phyloP scores from a whole-genome alignment of 1,140 invertebrate genomes.

The Hermetia illucens region DNA sequence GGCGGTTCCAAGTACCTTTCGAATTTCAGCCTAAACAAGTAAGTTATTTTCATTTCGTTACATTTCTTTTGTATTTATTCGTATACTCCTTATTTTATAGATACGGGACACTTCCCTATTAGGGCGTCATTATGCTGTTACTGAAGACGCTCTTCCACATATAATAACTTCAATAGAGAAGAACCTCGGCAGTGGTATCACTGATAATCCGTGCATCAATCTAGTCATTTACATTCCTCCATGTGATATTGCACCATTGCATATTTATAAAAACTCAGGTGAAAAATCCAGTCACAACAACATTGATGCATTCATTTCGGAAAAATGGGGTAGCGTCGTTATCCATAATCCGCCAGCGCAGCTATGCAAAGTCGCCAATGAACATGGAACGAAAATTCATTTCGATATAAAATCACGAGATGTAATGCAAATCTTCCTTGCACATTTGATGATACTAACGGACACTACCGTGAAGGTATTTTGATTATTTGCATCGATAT shows the following conservation, averaged over 20 bases:
- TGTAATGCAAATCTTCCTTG: constrained; percentile 62
- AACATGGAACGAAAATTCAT: constrained; percentile 19
- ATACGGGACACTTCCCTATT: constrained; percentile 33
- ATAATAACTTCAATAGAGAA: constrained; percentile 72
- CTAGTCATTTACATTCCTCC: constrained; percentile 69
- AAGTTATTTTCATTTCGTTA: constrained; percentile 6
- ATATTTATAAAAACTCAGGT: constrained; percentile 38
- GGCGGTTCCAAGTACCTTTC: constrained; percentile 69
- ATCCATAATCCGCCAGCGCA: constrained; percentile 49
- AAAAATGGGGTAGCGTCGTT: constrained; percentile 82
- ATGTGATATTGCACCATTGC: constrained; percentile 55
- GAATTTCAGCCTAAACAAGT: constrained; percentile 47
- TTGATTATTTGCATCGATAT: no score
- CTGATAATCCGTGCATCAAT: constrained; percentile 67
- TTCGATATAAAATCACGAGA: constrained; percentile 26
- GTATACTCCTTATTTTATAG: constrained; percentile 9
- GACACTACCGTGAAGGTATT: constrained; percentile 59
- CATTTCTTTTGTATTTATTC: neutral
- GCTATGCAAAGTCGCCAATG: constrained; percentile 28
- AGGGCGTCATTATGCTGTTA: constrained; percentile 42
- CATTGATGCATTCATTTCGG: constrained; percentile 67
- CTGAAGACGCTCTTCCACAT: constrained; percentile 48
- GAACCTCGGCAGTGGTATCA: constrained; percentile 70
- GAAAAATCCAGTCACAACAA: constrained; percentile 13
- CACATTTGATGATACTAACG: constrained; percentile 62